Base-by-base conservation (phyloP, 1,140 invertebrate species). In the Drosophila parvula region DNA sequence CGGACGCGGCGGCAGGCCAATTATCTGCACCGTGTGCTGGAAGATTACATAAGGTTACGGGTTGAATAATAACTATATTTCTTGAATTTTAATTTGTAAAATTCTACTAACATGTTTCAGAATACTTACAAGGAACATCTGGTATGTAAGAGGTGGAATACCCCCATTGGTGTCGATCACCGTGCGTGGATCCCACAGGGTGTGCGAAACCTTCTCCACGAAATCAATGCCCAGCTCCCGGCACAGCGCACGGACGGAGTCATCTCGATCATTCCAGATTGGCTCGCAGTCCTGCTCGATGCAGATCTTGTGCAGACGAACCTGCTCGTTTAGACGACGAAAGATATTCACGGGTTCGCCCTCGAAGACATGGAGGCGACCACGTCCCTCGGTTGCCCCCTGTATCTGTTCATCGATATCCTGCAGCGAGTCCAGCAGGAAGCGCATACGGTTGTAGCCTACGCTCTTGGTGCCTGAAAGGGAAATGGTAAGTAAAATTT, bases 201-300 rank as follows among this genome's bases (percentile, higher is more conserved):
- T 96, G 80, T 96, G 96, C 0, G 95, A 96, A 2, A 95, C 94
- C 79, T 93, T 93, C 73, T 95, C 95, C 18, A 93, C 91, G 27
- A 93, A 94, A 57, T 93, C 83, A 2, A 96, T 93, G 43, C 93
- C 93, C 28, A 93, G 90, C 58, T 94, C 92, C 1, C 90, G 71
- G 74, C 95, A 96, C 7, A 94, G 82, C 14, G 88, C 65, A 58
- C 94, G 94, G 0, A 95, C 94, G 6, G 84, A 74, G n/a, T 94
- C 92, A 90, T 96, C 96, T 34, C 95, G 92, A 2, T 92, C 78
- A 3, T 93, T 93, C 95, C 95, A 96, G 50, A 95, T 94, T 0
- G 95, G 95, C 91, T 96, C 95, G 78, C 95, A 95, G 81, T 96
- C 96, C 91, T 95, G 94, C 81, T 96, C 95, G 91, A 95, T 96